Evolutionary conservation across 2,797 vertebrate genomes (phyloP), one percentile per base, ranked within the genome.

Genomic region (Sebastes matsubarae): DNA sequence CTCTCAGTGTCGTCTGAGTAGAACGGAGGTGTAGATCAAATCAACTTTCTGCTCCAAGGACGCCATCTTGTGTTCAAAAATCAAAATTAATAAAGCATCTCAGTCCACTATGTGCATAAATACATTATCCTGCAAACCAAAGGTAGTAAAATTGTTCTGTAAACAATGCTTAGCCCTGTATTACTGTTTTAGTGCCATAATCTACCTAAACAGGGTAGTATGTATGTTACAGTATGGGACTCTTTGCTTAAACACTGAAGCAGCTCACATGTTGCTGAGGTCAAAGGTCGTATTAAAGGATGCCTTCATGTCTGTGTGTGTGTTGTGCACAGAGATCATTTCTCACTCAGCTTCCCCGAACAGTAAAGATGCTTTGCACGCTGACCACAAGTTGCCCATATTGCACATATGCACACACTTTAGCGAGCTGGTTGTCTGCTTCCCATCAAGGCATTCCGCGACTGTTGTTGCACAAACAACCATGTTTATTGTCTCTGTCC

Each of bases 21-120:
- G 59, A 20, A n/a, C 2, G 6, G 38, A 67, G 9, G 13, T n/a
- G 6, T 2, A 50, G 60, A 61, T 30, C 25, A 1, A 10, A 13
- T 80, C 27, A 70, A 32, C 82, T 88, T 79, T 83, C 67, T 90
- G 66, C 79, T 90, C 65, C 83, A 82, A 92, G 79, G 77, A 1
- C 69, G 84, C 92, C 93, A 93, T 91, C 93, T 94, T 75, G 91
- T 93, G 94, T 75, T 83, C 38, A 83, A 63, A 75, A 36, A 13
- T 2, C 16, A 61, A 58, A 84, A 65, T 75, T 25, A 52, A 18
- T 1, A 6, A 2, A 30, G 18, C 1, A 6, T 60, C 5, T 68
- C 13, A 29, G 14, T 69, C 2, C 14, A 13, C 4, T 2, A 4
- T 2, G 10, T 36, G 3, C 4, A 7, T 2, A 11, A 25, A n/a